phyloP scores from a whole-genome alignment of 1,140 invertebrate species.

The Chironomus tepperi region DNA sequence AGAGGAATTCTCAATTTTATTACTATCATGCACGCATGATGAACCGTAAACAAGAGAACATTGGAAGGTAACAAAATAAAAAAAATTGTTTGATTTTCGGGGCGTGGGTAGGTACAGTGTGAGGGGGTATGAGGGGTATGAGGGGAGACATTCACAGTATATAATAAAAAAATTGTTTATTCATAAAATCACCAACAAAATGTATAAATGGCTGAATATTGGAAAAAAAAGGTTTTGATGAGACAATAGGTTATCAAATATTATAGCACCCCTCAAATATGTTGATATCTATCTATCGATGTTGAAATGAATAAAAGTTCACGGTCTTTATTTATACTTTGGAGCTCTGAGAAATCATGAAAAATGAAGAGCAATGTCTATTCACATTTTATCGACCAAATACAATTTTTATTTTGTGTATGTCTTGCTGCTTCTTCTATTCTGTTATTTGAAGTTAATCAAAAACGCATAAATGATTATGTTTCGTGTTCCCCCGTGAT shows the following conservation, averaged over 20 bases:
- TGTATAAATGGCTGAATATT: no score
- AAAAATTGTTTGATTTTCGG: background rate
- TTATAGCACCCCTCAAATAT: background rate
- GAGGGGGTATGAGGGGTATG: no score
- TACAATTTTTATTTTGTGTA: background rate
- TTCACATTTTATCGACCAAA: conserved; percentile 15
- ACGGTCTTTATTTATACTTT: no score
- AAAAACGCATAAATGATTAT: conserved; percentile 20
- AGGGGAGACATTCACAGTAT: no score
- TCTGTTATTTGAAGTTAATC: conserved; percentile 4
- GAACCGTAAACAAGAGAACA: conserved; percentile 12
- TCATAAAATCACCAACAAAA: background rate
- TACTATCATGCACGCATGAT: conserved; percentile 12
- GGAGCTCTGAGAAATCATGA: no score
- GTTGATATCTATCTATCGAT: no score
- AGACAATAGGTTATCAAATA: conserved; percentile 2
- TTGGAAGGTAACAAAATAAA: background rate
- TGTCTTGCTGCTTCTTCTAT: background rate
- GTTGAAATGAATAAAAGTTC: no score
- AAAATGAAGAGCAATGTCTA: conserved; percentile 7
- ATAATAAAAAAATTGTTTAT: background rate
- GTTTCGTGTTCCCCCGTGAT: conserved; percentile 1
- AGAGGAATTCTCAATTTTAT: background rate
- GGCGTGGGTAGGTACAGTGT: no score
- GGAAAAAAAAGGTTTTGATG: background rate